Base-by-base conservation (phyloP, 2,888 invertebrate species). In the Balanococcus diminutus region DNA sequence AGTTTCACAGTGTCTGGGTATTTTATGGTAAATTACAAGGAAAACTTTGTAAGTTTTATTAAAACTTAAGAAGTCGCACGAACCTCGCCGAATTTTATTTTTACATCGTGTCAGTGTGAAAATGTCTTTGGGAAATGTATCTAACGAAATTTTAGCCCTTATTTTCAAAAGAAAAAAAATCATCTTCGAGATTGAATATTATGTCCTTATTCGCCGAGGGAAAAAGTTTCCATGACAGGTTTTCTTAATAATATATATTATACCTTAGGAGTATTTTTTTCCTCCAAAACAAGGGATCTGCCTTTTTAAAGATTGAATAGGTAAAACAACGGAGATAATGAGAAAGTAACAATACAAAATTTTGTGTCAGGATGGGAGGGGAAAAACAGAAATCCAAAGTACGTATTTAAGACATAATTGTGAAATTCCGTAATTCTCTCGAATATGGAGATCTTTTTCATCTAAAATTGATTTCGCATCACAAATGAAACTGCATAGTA, bases 1-100 rank as follows among this genome's bases (percentile, higher is more conserved):
- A n/a, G n/a, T n/a, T n/a, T n/a, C n/a, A n/a, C n/a, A n/a, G 28
- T 28, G 28, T 67, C 28, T 14, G 9, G 56, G 14, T 67, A 28
- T 28, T 67, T 67, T 28, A 28, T 67, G 8, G 67, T 67, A 67
- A 67, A 67, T 67, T 67, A 67, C 67, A 16, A 28, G 28, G 67
- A 67, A 67, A 67, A 67, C 67, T 67, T 67, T 25, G 67, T 28
- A 28, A 67, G 28, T 67, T 67, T 67, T 67, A 67, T 67, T 67
- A 67, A 14, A 67, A 28, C 28, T 67, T 67, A 28, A 28, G 28
- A 28, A 67, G 67, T 67, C 28, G 28, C 28, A 14, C 4, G 67
- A 67, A 67, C 28, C 16, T 28, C 28, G 16, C 5, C 28, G 9
- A 67, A 67, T 67, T 31, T 31, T 22, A 28, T 67, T 67, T 67